Conservation (phyloP, 1,140 invertebrate genomes). For the Drosophila prosaltans region DNA sequence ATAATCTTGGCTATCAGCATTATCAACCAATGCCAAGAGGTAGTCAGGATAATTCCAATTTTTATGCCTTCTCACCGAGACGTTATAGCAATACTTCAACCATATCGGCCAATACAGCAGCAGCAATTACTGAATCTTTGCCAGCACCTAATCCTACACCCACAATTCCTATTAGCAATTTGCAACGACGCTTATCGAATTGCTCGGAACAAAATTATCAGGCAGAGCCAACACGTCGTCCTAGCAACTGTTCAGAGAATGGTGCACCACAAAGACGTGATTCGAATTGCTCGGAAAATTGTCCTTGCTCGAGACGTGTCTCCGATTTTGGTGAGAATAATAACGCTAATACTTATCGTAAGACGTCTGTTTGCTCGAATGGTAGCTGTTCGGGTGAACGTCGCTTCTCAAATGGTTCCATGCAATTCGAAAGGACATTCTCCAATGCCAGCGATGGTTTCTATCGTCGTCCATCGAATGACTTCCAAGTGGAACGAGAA, state of each 20-base stretch:
- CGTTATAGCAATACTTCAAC: conserved; percentile 79
- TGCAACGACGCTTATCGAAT: conserved; percentile 73
- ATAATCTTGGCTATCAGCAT: conserved; percentile 53
- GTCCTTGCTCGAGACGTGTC: conserved; percentile 72
- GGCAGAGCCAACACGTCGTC: conserved; percentile 44
- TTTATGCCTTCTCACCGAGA: conserved; percentile 70
- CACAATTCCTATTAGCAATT: conserved; percentile 44
- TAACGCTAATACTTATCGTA: conserved; percentile 54
- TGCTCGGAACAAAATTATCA: conserved; percentile 72
- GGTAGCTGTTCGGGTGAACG: conserved; percentile 69
- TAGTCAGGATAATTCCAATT: conserved; percentile 33
- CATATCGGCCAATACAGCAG: conserved; percentile 68
- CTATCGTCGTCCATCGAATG: conserved; percentile 79
- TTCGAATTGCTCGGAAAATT: conserved; percentile 81
- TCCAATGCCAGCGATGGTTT: conserved; percentile 78
- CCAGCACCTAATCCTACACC: conserved; percentile 42
- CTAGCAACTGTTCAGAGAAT: conserved; percentile 76
- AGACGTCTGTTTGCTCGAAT: conserved; percentile 76
- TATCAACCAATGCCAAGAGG: conserved; percentile 52
- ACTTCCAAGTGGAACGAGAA: conserved; percentile 69
- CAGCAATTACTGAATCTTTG: conserved; percentile 47
- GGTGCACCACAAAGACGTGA: conserved; percentile 67
- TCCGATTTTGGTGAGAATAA: conserved; percentile 65
- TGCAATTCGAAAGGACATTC: conserved; percentile 78
- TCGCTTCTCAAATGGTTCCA: conserved; percentile 78